A percentile compares a stretch with the other conserved stretches of the same genome.
These are phyloP conservation scores for Drosophila meridiana DNA, from an alignment of 2,888 invertebrate genomes.

Conservation along the genomic window DNA sequence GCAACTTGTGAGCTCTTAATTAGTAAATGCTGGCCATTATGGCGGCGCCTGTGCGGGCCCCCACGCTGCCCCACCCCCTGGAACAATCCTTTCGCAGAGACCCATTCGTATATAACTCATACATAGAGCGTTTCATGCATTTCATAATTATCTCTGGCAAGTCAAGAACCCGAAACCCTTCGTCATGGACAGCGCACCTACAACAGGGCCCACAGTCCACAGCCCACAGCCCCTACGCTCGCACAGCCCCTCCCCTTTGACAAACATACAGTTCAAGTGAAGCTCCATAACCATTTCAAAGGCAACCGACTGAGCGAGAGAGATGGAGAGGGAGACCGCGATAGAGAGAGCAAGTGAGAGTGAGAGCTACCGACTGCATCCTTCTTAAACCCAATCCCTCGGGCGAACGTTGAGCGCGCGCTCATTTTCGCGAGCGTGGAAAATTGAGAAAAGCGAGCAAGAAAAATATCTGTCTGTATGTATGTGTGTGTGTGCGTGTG, in stretches of 20 bases:
- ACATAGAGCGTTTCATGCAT: conserved; percentile 74
- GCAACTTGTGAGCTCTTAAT: conserved; percentile 78
- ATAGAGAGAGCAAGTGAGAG: conserved; percentile 17
- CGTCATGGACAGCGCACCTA: conserved; percentile 74
- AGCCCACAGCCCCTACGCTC: neutral
- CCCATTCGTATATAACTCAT: conserved; percentile 63
- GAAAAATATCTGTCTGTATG: conserved; percentile 18
- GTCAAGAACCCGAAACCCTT: conserved; percentile 79
- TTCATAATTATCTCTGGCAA: conserved; percentile 76
- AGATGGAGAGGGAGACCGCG: neutral
- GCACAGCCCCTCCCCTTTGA: neutral
- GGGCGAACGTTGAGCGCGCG: conserved; percentile 46
- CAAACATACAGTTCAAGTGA: conserved; percentile 43
- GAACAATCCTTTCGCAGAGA: neutral
- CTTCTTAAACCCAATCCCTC: conserved; percentile 35
- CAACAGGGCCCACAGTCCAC: conserved; percentile 29
- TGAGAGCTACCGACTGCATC: conserved; percentile 10
- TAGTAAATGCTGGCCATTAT: conserved; percentile 78
- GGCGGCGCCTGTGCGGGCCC: conserved; percentile 53
- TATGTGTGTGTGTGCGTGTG: conserved; percentile 12
- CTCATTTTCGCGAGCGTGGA: conserved; percentile 79
- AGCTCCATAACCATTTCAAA: conserved; percentile 50
- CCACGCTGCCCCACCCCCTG: neutral
- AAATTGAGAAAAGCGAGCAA: conserved; percentile 55
- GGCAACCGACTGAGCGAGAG: conserved; percentile 3